Evolutionary conservation across 1,140 invertebrate species (phyloP), one percentile per base, ranked within the genome.

Genomic region (Grapholita molesta): DNA sequence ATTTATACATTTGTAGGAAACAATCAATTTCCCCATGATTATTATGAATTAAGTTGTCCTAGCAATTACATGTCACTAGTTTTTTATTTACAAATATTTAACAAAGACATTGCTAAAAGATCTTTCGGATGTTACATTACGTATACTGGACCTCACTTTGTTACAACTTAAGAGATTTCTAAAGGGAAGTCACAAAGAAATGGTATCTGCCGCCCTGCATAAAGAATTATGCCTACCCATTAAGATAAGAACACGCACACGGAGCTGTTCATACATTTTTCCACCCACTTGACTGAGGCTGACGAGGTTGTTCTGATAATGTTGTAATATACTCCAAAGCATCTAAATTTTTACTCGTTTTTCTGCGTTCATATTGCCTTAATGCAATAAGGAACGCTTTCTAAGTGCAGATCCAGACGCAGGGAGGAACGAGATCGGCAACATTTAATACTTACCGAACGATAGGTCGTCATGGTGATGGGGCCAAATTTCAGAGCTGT

Each of bases 381-480:
- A 48, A 48, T 48, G 42, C 42, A 48, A 6, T 42, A n/a, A 8
- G 15, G 7, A 48, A 48, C 8, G 35, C 18, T 48, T 7, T 2
- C 42, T 18, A 48, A 48, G 18, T 48, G 8, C 12, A 35, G 12
- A 38, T 32, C 21, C 42, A 48, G 15, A 18, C 42, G 6, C 15
- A 9, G 8, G 42, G n/a, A n/a, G 42, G 42, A 48, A 21, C 8
- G 15, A 21, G 15, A 21, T 15, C 12, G 15, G 25, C 15, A 24
- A 61, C 4, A n/a, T 65, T 12, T 38, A 42, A 25, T 55, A 76
- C 82, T 81, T 76, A 88, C 88, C 42, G 88, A 90, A 64, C 77
- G 84, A 28, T 87, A 90, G 2, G 85, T 90, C 21, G 70, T 79
- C 83, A 90, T 83, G 18, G 88, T 90, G 33, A 88, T 88, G 28